Base-by-base conservation (phyloP, 2,888 invertebrate species). In the Drosophila pegasa region DNA sequence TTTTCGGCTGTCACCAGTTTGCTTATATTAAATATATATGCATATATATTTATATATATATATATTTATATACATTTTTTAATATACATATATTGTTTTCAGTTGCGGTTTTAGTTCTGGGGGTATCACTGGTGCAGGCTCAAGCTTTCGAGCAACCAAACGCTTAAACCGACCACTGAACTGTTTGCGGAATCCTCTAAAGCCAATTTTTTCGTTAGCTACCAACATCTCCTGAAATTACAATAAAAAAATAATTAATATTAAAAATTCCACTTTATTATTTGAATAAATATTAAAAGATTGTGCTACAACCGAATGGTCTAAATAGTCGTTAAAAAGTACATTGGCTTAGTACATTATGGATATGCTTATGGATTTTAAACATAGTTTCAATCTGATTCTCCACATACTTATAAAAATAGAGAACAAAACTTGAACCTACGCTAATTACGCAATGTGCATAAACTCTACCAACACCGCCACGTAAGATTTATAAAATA, bases 71-170 rank as follows among this genome's bases (percentile, higher is more conserved):
- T 25, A 27, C 4, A 8, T 20, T 2, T 57, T 38, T 80, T 81
- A 97, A 93, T 97, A 97, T 92, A 97, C 97, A 93, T 97, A 97
- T 91, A 97, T 97, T 92, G 96, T 95, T 93, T 97, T 97, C 85
- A 97, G 94, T 93, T 97, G 97, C 85, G 96, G 96, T 92, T 96
- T 96, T 90, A 97, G 94, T 93, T 97, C 97, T 65, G 96, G 96
- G 87, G 97, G 97, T 93, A 97, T 96, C 92, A 95, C 95, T 93
- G 96, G 96, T 78, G 95, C 94, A 91, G 96, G 96, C 92, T 95
- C 95, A 77, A 96, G 95, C 93, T 97, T 97, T 94, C 95, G 95
- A 92, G 96, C 96, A 81, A 97, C 96, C 88, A 97, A 94, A 90
- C 96, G 95, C 92, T 96, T 95, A 95, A 96, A 97, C 91, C 96